phyloP scores from a whole-genome alignment of 2,113 vertebrate genomes.

The Hyperoodon ampullatus region DNA sequence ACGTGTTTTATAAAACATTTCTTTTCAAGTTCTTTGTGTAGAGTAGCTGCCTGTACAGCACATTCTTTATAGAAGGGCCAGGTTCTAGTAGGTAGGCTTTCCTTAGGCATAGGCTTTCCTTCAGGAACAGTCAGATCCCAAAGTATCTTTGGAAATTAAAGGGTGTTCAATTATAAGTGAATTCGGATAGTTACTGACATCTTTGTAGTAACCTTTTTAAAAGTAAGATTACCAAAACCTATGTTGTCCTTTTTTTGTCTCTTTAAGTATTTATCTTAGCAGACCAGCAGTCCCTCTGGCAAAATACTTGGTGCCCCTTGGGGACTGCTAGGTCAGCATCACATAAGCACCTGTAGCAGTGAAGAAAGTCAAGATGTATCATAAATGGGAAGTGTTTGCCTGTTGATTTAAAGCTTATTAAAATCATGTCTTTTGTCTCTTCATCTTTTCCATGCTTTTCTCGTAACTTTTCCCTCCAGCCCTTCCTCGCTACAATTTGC shows the following conservation, averaged over 20 bases:
- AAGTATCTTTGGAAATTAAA: conserved; percentile 63
- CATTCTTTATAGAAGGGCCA: conserved; percentile 11
- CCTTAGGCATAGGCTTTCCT: conserved; percentile 45
- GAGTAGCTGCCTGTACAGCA: background rate
- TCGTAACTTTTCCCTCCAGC: background rate
- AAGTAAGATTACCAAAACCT: conserved; percentile 68
- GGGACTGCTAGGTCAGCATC: background rate
- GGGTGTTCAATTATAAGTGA: conserved; percentile 71
- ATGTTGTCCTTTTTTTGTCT: background rate
- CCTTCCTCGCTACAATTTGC: background rate
- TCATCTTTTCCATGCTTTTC: background rate
- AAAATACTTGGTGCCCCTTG: conserved; percentile 47
- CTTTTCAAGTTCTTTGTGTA: conserved; percentile 45
- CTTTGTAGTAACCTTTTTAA: conserved; percentile 68
- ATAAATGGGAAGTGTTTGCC: conserved; percentile 50
- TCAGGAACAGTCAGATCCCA: conserved; percentile 7
- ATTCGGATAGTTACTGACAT: conserved; percentile 69
- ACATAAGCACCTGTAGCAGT: conserved; percentile 36
- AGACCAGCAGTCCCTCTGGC: conserved; percentile 63
- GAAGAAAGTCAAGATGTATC: background rate
- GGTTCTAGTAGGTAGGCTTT: conserved; percentile 28
- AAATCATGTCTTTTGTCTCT: conserved; percentile 53
- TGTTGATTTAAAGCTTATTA: conserved; percentile 39
- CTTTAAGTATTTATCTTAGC: conserved; percentile 63
- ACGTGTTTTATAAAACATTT: conserved; percentile 21